Percentiles rank a stretch among this genome's conserved stretches.
Evolutionary conservation across 2,888 invertebrate genomes (phyloP).

Genomic region (Darwinula stevensoni): DNA sequence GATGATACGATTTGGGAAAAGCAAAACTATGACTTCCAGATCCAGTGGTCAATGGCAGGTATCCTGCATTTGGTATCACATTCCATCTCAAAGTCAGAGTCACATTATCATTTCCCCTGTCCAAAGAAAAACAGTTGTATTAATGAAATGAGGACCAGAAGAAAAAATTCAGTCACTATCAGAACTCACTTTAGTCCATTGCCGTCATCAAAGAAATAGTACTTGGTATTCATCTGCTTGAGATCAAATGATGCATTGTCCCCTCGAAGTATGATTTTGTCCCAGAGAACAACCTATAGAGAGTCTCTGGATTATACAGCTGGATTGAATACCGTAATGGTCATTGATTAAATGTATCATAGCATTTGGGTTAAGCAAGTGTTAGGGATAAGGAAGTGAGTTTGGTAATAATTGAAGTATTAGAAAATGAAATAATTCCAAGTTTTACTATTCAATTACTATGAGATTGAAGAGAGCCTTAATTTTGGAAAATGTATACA

Average conservation of each 20-base stretch:
- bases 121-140: slow-evolving; percentile 17
- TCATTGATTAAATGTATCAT: slow-evolving; percentile 3
- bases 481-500: too few relatives aligned
- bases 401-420: too few relatives aligned
- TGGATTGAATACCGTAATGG: slow-evolving; percentile 4
- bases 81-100: slow-evolving; percentile 89
- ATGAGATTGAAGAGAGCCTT: too few relatives aligned
- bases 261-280: slow-evolving; percentile 79
- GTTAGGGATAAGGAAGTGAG: background rate
- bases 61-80: slow-evolving; percentile 91
- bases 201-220: slow-evolving; percentile 99
- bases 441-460: too few relatives aligned
- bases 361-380: too few relatives aligned
- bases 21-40: slow-evolving; percentile 54
- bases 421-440: too few relatives aligned
- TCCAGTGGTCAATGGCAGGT: slow-evolving; percentile 59
- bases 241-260: slow-evolving; percentile 78
- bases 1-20: slow-evolving; percentile 71
- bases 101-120: slow-evolving; percentile 69
- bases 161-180: too few relatives aligned
- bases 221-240: slow-evolving; percentile 83
- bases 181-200: slow-evolving; percentile 56
- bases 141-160: slow-evolving; percentile 5
- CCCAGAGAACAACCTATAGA: slow-evolving; percentile 79
- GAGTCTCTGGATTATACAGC: too few relatives aligned